A percentile compares a stretch with the other conserved stretches of the same genome.
These are phyloP conservation scores for Cyaniris semiargus DNA, from an alignment of 2,888 invertebrate genomes.

Conservation along the genomic window DNA sequence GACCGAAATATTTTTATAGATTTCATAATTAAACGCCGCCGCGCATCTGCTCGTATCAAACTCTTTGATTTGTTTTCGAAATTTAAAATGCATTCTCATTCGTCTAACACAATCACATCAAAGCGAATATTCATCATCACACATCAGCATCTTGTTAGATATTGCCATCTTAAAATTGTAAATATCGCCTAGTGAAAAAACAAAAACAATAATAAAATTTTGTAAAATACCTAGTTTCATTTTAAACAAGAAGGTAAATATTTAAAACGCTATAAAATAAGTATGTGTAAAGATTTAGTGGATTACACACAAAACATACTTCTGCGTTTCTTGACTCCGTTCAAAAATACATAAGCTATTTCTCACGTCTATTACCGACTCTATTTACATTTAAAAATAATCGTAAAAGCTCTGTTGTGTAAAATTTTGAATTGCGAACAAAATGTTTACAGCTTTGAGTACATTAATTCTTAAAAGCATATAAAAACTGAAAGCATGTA, in stretches of 20 bases:
- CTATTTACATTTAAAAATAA: conserved; percentile 13
- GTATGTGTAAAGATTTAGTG: conserved; percentile 6
- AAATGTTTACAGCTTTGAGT: conserved; percentile 14
- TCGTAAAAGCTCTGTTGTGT: conserved; percentile 21
- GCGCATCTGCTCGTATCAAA: conserved; percentile 24
- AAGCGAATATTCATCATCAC: neutral
- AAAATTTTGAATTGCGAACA: conserved; percentile 6
- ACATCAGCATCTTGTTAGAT: neutral
- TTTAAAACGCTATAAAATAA: neutral
- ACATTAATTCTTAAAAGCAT: conserved; percentile 18
- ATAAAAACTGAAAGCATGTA: conserved; percentile 23
- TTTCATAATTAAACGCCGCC: conserved; percentile 36
- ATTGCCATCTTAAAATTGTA: neutral
- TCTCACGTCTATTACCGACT: conserved; percentile 5
- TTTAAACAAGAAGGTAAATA: neutral
- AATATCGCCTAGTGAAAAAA: neutral
- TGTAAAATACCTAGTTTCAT: neutral
- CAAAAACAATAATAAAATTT: neutral
- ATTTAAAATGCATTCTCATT: neutral
- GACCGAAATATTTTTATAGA: conserved; percentile 43
- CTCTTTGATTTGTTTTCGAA: conserved; percentile 20
- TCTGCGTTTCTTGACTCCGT: conserved; percentile 5
- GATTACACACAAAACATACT: neutral
- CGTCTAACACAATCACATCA: neutral
- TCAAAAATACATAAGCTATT: neutral